A percentile compares a stretch with the other conserved stretches of the same genome.
Conservation (phyloP, 2,113 vertebrate genomes). For the Anarrhichthys ocellatus region DNA sequence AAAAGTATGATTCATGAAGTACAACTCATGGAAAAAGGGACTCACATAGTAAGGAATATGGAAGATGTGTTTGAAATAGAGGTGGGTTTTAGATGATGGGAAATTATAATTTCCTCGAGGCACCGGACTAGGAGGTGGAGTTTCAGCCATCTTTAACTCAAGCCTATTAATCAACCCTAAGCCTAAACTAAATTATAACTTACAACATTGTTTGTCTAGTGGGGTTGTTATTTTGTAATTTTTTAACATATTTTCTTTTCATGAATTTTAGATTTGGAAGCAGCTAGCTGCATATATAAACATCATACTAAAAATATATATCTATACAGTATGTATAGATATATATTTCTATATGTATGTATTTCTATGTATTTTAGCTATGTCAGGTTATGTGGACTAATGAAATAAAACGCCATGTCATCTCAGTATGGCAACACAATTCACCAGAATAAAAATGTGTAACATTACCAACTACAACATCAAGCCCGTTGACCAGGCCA, state of each 20-base stretch:
- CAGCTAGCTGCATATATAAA: neutral
- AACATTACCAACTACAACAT: conserved; percentile 95
- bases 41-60: neutral
- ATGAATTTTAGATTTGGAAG: neutral
- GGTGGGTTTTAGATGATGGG: neutral
- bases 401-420: too few species aligned
- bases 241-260: neutral
- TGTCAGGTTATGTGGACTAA: too few species aligned
- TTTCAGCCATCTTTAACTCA: neutral
- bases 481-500: conserved; percentile 94
- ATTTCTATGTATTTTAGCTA: too few species aligned
- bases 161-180: neutral
- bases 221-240: neutral
- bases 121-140: neutral
- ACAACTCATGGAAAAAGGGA: too few species aligned
- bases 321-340: neutral
- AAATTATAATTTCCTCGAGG: neutral
- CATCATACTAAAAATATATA: neutral
- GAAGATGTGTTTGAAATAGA: neutral
- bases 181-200: neutral
- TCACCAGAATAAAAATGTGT: conserved; percentile 13
- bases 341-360: neutral
- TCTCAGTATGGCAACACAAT: neutral
- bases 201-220: neutral
- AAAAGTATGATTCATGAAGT: too few species aligned